Percentiles rank a stretch among this genome's conserved stretches.
Evolutionary conservation across 1,140 invertebrate species (phyloP).

Genomic region (Brachionus paranguensis): DNA sequence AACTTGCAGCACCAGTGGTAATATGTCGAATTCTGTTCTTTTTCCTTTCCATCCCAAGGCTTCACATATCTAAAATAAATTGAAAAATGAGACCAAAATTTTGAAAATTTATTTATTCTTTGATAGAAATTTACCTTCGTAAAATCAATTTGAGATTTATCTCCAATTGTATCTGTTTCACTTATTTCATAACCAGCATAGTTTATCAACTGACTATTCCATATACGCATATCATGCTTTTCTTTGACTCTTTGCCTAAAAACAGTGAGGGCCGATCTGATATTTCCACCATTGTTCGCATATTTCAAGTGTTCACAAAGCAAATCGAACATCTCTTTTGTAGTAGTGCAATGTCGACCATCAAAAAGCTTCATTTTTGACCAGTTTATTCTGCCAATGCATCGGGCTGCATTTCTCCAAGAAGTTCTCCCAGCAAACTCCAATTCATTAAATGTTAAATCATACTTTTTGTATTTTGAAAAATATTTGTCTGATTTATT

Average conservation of each 20-base stretch:
- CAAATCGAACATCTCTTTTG: conserved; percentile 76
- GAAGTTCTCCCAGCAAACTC: conserved; percentile 85
- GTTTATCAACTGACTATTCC: conserved; percentile 79
- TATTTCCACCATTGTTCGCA: conserved; percentile 90
- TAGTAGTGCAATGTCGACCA: neutral
- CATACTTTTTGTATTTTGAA: conserved; percentile 64
- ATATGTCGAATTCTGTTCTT: conserved; percentile 68
- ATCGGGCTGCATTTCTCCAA: conserved; percentile 85
- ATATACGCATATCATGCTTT: conserved; percentile 75
- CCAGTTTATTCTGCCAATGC: conserved; percentile 91
- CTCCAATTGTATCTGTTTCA: conserved; percentile 52
- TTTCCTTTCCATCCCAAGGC: conserved; percentile 76
- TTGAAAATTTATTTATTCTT: conserved; percentile 24
- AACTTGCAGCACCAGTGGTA: conserved; percentile 80
- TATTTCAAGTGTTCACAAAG: conserved; percentile 94
- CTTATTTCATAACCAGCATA: conserved; percentile 73
- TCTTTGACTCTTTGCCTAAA: conserved; percentile 78
- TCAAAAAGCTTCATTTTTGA: conserved; percentile 77
- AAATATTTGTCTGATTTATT: conserved; percentile 69
- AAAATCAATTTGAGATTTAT: conserved; percentile 69
- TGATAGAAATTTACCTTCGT: conserved; percentile 66
- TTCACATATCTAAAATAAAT: conserved; percentile 66
- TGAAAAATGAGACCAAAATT: neutral
- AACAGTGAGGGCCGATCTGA: conserved; percentile 86
- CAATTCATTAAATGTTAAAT: conserved; percentile 81